Base-by-base conservation (phyloP, 1,140 invertebrate species). In the Calycopis cecrops region DNA sequence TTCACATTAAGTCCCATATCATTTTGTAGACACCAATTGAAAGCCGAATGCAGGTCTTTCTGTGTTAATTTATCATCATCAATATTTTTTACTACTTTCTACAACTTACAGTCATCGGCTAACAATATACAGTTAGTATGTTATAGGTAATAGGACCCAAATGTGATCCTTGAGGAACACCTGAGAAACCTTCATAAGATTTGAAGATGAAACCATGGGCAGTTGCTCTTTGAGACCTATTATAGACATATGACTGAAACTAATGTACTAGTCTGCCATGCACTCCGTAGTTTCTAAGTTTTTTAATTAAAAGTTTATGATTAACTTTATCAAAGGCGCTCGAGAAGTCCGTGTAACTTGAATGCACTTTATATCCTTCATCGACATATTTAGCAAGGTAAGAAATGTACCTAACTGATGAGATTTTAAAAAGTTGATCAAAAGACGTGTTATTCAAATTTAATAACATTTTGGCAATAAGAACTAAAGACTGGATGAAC, bases 291-390 rank as follows among this genome's bases (percentile, higher is more conserved):
- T 12, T 12, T 1, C 16, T 3, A 9, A 42, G 14, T 16, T 42
- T 42, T n/a, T 3, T 9, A 9, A 44, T 17, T 1, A 44, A 12
- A 16, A 44, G 14, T 16, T 44, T 44, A 16, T 44, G 12, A 10
- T 44, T 16, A 16, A 44, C 40, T 16, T 44, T 44, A 16, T 16
- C 40, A 17, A 44, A 44, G 8, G 40, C 40, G 9, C 40, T 44
- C 0, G 14, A 16, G 8, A 44, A 44, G 40, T 44, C 40, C 0
- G 40, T 44, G 14, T 44, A 17, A 9, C 14, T 9, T 17, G 40
- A 14, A 14, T 44, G 12, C 9, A 17, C 16, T 44, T 44, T 12
- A 3, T 9, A 9, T 16, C 12, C 9, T 9, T 44, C 17, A 14
- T 44, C 40, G 9, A 44, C 0, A 17, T 4, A 44, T 4, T 44